These are phyloP conservation scores for Hexactinellida sp. DNA, from an alignment of 37 sponge, comb jelly and placozoan genomes.

Conservation along the genomic window DNA sequence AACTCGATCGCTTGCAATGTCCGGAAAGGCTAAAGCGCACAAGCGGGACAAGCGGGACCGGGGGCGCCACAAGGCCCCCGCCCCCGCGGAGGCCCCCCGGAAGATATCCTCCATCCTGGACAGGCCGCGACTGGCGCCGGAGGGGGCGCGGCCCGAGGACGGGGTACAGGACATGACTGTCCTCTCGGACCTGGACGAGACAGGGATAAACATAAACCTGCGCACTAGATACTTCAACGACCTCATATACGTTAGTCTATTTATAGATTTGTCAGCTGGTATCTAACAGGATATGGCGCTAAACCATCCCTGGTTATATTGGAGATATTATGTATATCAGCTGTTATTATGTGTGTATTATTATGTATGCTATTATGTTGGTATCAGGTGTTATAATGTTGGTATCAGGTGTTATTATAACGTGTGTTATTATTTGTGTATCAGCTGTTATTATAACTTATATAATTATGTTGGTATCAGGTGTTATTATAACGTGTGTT, in stretches of 20 bases:
- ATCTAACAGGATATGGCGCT: too few species aligned
- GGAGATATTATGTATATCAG: too few species aligned
- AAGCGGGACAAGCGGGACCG: background rate
- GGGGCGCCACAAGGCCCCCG: background rate
- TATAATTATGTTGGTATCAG: too few species aligned
- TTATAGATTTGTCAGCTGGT: background rate
- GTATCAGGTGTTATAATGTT: too few species aligned
- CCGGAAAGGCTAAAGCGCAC: background rate
- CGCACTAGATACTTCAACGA: conserved; percentile 53
- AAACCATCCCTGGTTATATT: too few species aligned
- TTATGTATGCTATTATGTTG: too few species aligned
- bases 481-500: too few species aligned
- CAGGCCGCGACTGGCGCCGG: conserved; percentile 57
- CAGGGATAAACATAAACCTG: conserved; percentile 79
- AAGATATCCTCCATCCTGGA: conserved; percentile 54
- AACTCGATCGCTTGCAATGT: background rate
- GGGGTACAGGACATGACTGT: conserved; percentile 92
- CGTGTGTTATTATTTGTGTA: too few species aligned
- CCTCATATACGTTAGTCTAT: conserved; percentile 61
- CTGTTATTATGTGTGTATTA: background rate
- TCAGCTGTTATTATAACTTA: too few species aligned
- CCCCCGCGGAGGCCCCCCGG: background rate
- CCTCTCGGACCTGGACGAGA: conserved; percentile 79
- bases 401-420: too few species aligned
- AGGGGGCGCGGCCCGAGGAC: conserved; percentile 77